A percentile compares a stretch with the other conserved stretches of the same genome.
phyloP scores from a whole-genome alignment of 1,140 invertebrate genomes.

The Riptortus pedestris region DNA sequence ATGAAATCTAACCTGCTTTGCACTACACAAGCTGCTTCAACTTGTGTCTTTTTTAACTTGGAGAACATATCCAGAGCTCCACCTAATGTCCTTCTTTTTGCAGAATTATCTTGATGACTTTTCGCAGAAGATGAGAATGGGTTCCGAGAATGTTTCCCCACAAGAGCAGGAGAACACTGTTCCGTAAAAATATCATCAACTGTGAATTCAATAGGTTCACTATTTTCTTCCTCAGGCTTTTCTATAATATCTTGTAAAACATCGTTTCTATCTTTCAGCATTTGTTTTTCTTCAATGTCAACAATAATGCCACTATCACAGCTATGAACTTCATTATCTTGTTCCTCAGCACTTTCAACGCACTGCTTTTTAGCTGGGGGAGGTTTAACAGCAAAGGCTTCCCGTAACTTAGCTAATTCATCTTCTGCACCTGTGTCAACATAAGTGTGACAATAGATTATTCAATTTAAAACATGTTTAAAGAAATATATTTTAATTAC shows the following conservation, averaged over 20 bases:
- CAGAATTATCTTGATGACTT: constrained; percentile 18
- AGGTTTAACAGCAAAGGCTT: not conserved
- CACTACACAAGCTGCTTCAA: constrained; percentile 15
- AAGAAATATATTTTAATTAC: too few species aligned
- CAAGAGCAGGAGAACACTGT: not conserved
- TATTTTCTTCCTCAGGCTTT: constrained; percentile 3
- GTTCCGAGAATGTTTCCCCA: constrained; percentile 1
- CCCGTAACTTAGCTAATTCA: not conserved
- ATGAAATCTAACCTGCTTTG: constrained; percentile 26
- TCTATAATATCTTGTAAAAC: constrained; percentile 12
- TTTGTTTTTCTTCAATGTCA: too few species aligned
- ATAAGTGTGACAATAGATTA: not conserved
- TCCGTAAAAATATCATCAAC: not conserved
- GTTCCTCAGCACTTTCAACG: not conserved
- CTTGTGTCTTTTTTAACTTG: constrained; percentile 24
- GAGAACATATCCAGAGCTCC: constrained; percentile 28
- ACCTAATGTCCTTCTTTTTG: too few species aligned
- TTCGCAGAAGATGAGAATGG: not conserved
- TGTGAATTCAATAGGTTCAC: not conserved
- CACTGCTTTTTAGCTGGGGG: not conserved
- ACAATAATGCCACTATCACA: not conserved
- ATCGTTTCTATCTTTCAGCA: not conserved
- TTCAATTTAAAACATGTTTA: too few species aligned
- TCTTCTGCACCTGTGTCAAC: not conserved
- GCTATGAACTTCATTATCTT: not conserved